These are phyloP conservation scores for Uropsilus gracilis DNA, from an alignment of 2,113 vertebrate genomes.

Conservation along the genomic window DNA sequence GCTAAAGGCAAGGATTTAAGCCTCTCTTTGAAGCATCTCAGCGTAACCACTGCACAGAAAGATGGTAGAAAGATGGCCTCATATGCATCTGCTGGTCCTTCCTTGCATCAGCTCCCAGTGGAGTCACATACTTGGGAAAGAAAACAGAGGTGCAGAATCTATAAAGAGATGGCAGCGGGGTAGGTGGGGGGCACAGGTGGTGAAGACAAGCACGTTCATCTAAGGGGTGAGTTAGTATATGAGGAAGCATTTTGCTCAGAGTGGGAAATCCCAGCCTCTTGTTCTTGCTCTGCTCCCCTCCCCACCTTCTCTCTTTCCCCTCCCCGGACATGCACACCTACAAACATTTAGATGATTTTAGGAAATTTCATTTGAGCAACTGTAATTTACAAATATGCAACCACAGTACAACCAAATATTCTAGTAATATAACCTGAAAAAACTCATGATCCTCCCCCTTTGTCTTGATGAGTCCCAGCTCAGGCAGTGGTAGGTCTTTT, in stretches of 20 bases:
- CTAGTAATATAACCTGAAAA: neutral
- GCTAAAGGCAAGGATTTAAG: neutral
- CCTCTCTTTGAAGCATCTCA: neutral
- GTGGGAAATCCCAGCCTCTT: neutral
- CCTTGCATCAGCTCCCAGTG: neutral
- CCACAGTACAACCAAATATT: neutral
- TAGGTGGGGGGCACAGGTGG: neutral
- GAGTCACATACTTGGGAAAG: neutral
- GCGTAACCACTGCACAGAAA: neutral
- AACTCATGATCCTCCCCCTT: neutral
- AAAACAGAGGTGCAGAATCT: neutral
- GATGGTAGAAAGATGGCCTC: neutral
- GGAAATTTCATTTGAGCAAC: neutral
- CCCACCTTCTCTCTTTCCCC: neutral
- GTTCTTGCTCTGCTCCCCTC: neutral
- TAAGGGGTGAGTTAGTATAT: neutral
- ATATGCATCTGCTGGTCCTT: neutral
- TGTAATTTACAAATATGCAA: constrained; percentile 33
- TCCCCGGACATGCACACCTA: neutral
- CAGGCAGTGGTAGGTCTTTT: neutral
- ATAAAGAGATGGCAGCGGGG: too few relatives aligned
- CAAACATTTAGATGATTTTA: constrained; percentile 4
- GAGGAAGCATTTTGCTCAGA: neutral
- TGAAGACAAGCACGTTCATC: neutral
- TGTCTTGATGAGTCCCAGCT: neutral